Evolutionary conservation across 2,113 vertebrate genomes (phyloP), one percentile per base, ranked within the genome.

Genomic region (Hystrix brachyura): DNA sequence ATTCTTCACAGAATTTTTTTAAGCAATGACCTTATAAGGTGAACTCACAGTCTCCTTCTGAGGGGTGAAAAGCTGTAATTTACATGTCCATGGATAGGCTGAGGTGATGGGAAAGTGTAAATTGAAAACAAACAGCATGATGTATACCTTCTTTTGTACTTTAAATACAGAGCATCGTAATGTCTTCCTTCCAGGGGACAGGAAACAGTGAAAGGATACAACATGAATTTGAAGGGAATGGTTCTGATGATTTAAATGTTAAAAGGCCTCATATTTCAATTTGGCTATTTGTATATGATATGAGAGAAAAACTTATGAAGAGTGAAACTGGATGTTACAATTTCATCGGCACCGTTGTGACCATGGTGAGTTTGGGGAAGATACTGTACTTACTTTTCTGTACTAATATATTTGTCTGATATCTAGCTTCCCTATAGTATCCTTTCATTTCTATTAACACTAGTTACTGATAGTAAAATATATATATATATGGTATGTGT

Each of bases 41-140:
- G 62, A 96, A 78, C 21, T 94, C 65, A 92, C 32, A 69, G 14
- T 91, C 2, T 78, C 4, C 91, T 79, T 23, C 65, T 69, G 57
- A 79, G 90, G 87, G 12, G n/a, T 78, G 65, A 60, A 81, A 92
- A 82, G 21, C 34, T 89, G 57, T 55, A 57, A 53, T 51, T 89
- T 80, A 48, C 65, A 96, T 46, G 46, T 87, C 38, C 32, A 3
- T 2, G 7, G 18, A 65, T 64, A 46, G 13, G 2, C 4, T 29
- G 71, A 76, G 53, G 53, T 72, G 84, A 81, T 48, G 23, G 71
- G 46, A 19, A 82, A 87, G 90, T 94, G 53, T 55, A 95, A 95
- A 96, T 83, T 86, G 80, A 96, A 95, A 92, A 90, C 83, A 95
- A 97, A 86, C 38, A 96, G 34, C 83, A 65, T 71, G 87, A 27